These are phyloP conservation scores for Andrena bicolor DNA, from an alignment of 2,888 invertebrate species.

Conservation along the genomic window DNA sequence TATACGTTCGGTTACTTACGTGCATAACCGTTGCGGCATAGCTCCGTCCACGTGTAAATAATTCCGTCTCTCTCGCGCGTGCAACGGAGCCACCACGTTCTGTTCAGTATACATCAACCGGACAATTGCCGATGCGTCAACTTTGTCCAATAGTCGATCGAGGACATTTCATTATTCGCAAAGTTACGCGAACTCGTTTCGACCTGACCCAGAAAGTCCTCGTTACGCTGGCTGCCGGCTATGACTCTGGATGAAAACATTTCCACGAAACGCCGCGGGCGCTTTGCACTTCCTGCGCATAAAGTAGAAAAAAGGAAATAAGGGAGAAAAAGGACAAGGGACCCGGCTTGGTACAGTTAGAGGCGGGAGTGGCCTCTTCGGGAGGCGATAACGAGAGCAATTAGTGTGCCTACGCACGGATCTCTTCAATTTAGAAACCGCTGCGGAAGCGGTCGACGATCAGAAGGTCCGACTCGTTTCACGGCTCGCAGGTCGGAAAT, in stretches of 20 bases:
- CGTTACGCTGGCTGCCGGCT: conserved; percentile 20
- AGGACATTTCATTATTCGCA: conserved; percentile 58
- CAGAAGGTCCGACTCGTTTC: conserved; percentile 48
- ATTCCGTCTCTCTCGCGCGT: conserved; percentile 27
- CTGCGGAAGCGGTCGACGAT: conserved; percentile 36
- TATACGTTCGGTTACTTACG: conserved; percentile 7
- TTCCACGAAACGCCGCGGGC: conserved; percentile 20
- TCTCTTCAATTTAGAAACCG: conserved; percentile 44
- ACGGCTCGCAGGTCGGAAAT: conserved; percentile 33
- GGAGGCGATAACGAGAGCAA: conserved; percentile 40
- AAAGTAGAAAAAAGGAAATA: neutral
- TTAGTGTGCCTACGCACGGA: conserved; percentile 29
- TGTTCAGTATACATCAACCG: conserved; percentile 57
- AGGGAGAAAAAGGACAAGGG: neutral
- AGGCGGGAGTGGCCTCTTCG: conserved; percentile 5
- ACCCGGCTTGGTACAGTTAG: conserved; percentile 2
- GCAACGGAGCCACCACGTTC: conserved; percentile 31
- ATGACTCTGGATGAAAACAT: conserved; percentile 52
- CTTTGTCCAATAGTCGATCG: conserved; percentile 61
- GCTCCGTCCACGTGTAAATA: conserved; percentile 41
- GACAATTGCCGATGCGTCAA: conserved; percentile 63
- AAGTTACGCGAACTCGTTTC: conserved; percentile 57
- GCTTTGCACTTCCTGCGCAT: conserved; percentile 1
- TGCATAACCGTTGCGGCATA: conserved; percentile 1
- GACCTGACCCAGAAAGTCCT: conserved; percentile 54